Conservation (phyloP, 1,140 invertebrate species). For the Pogonognathellus flavescens region DNA sequence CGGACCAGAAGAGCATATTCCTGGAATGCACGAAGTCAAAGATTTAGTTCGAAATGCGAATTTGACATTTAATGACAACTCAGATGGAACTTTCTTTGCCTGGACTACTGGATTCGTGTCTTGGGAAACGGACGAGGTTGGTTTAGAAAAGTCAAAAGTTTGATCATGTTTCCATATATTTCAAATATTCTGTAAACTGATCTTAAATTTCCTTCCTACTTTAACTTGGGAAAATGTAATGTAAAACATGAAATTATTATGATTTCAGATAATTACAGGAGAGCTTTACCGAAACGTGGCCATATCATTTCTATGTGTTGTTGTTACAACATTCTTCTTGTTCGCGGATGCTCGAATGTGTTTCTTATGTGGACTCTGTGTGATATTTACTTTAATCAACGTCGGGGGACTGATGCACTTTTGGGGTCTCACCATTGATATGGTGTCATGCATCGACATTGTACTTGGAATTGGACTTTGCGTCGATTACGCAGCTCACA, state of each 20-base stretch:
- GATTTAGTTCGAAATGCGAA: constrained; percentile 73
- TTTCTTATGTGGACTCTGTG: constrained; percentile 69
- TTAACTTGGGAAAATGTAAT: no score
- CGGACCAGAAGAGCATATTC: constrained; percentile 78
- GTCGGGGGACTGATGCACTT: constrained; percentile 74
- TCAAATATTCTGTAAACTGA: no score
- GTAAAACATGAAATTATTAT: no score
- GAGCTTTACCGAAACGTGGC: constrained; percentile 74
- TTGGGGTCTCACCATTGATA: constrained; percentile 75
- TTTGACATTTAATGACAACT: constrained; percentile 69
- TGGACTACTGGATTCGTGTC: constrained; percentile 54
- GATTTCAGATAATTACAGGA: constrained; percentile 72
- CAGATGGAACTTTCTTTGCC: constrained; percentile 38
- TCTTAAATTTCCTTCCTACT: no score
- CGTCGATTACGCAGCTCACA: constrained; percentile 76
- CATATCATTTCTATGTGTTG: constrained; percentile 72
- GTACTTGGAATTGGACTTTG: constrained; percentile 73
- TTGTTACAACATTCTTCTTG: constrained; percentile 73
- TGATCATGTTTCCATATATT: no score
- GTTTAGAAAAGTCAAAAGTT: no score
- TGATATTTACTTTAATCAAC: constrained; percentile 75
- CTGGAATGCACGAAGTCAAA: constrained; percentile 80
- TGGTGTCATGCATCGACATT: constrained; percentile 74
- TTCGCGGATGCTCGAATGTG: constrained; percentile 70
- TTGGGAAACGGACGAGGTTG: constrained; percentile 67